Evolutionary conservation across 2,888 invertebrate genomes (phyloP).

Genomic region (Anthrax anthrax): DNA sequence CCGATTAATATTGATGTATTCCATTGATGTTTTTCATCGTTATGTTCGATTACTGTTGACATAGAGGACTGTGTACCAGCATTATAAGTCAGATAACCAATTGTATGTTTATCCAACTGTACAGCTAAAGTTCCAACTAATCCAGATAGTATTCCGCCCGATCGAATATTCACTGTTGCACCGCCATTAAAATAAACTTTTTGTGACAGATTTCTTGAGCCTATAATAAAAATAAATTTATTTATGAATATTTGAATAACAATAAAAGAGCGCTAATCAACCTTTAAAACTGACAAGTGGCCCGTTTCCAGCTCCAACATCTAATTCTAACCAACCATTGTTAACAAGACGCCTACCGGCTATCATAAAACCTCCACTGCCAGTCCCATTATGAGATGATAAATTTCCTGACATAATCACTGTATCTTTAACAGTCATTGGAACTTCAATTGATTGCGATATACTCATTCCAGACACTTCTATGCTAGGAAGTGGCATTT

Average conservation of each 20-base stretch:
- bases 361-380: slow-evolving; percentile 51
- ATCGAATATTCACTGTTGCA: slow-evolving; percentile 59
- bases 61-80: slow-evolving; percentile 55
- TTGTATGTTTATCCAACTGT: slow-evolving; percentile 74
- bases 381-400: slow-evolving; percentile 77
- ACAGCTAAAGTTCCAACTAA: slow-evolving; percentile 66
- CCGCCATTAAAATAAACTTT: slow-evolving; percentile 64
- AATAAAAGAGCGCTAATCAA: slow-evolving; percentile 7
- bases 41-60: slow-evolving; percentile 66
- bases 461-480: slow-evolving; percentile 91
- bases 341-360: slow-evolving; percentile 64
- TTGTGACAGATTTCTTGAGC: slow-evolving; percentile 58
- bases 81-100: slow-evolving; percentile 78
- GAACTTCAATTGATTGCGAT: slow-evolving; percentile 85
- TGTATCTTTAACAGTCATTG: slow-evolving; percentile 73
- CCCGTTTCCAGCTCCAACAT: slow-evolving; percentile 74
- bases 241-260: not conserved
- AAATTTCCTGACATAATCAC: slow-evolving; percentile 69
- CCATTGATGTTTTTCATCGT: slow-evolving; percentile 52
- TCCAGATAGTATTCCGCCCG: slow-evolving; percentile 61
- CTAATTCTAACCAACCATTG: slow-evolving; percentile 78
- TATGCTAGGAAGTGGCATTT: slow-evolving; percentile 47
- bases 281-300: slow-evolving; percentile 61
- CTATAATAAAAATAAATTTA: slow-evolving; percentile 4
- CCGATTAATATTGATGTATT: slow-evolving; percentile 66